Conservation (phyloP, 2,888 invertebrate species). For the Diarsia mendica region DNA sequence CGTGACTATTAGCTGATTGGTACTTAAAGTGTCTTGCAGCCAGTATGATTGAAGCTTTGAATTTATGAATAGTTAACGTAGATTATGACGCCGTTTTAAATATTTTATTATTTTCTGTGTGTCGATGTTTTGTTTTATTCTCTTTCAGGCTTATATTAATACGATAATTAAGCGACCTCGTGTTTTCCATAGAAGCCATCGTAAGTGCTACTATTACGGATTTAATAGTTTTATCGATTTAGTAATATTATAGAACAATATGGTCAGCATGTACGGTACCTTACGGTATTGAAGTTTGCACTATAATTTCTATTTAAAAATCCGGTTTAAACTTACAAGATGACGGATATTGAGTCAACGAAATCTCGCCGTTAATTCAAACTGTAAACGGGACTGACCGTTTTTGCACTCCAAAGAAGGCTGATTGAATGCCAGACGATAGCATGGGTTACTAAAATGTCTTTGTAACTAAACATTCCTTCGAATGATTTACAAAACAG, state of each 20-base stretch:
- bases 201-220: not conserved
- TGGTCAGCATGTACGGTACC: not conserved
- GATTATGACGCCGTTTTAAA: constrained; percentile 1
- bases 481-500: not conserved
- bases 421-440: not conserved
- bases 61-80: constrained; percentile 18
- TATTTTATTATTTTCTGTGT: constrained; percentile 11
- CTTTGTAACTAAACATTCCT: not conserved
- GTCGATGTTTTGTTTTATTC: constrained; percentile 1
- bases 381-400: not conserved
- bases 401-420: not conserved
- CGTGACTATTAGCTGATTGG: constrained; percentile 56
- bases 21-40: constrained; percentile 28
- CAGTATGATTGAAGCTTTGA: constrained; percentile 26
- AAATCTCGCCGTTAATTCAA: constrained; percentile 16
- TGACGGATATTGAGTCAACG: no score
- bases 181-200: not conserved
- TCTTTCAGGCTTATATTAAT: constrained; percentile 12
- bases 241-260: no score
- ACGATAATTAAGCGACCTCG: constrained; percentile 12
- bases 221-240: constrained; percentile 37
- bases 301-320: not conserved
- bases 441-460: not conserved
- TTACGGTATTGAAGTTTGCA: not conserved
- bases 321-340: not conserved